Conservation (phyloP, 2,888 invertebrate genomes). For the Marronus borbonicus region DNA sequence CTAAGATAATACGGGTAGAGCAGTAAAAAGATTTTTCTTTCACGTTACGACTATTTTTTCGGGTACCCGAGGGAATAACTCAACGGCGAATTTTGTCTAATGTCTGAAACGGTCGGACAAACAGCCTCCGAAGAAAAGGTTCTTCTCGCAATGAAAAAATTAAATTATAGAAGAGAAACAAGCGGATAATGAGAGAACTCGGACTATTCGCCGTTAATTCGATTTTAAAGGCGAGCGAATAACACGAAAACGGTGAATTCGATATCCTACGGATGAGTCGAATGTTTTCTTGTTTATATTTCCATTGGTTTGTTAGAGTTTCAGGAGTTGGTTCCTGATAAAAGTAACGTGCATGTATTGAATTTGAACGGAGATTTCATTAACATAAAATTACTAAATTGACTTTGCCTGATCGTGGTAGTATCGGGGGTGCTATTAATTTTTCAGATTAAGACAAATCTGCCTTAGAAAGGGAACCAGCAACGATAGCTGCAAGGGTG, state of each 20-base stretch:
- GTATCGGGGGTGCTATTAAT: no score
- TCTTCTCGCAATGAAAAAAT: constrained; percentile 40
- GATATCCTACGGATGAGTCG: not conserved
- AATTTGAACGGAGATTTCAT: no score
- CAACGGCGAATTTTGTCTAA: constrained; percentile 30
- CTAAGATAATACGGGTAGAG: constrained; percentile 27
- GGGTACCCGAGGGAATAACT: constrained; percentile 28
- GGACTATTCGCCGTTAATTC: constrained; percentile 14
- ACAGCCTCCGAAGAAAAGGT: constrained; percentile 24
- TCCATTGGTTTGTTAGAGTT: no score
- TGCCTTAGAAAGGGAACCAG: no score
- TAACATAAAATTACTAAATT: no score
- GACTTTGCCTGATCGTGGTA: no score
- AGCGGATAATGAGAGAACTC: constrained; percentile 21
- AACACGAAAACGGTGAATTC: not conserved
- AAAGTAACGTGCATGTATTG: no score
- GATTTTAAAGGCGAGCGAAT: constrained; percentile 14
- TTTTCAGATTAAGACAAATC: no score
- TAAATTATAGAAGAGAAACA: constrained; percentile 36
- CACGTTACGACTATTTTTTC: constrained; percentile 25
- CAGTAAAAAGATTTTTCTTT: constrained; percentile 41
- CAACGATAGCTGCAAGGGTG: no score
- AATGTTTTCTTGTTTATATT: no score
- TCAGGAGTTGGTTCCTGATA: no score
- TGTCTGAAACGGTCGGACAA: constrained; percentile 31